Evolutionary conservation across 2,888 invertebrate genomes (phyloP), one percentile per base, ranked within the genome.

Genomic region (Rhagophthalmus giganteus): DNA sequence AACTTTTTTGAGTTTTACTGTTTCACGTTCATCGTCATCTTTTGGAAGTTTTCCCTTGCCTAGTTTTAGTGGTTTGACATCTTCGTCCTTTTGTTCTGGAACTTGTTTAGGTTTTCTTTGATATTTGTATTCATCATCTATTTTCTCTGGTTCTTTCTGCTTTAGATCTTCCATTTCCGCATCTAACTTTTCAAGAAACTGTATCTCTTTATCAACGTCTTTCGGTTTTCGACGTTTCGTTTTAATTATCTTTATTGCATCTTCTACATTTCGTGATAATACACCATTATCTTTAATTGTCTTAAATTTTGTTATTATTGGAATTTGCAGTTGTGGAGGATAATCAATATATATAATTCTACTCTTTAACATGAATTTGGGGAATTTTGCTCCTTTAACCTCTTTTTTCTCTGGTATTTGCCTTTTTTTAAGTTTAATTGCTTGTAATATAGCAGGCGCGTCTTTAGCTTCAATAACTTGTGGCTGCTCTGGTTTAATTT

Each of bases 281-380:
- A 74, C 66, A 10, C 79, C 80, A 51, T 67, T 68, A 41, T 73
- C 72, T 55, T 64, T 69, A 11, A 62, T 42, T 24, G 71, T 69
- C 57, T 70, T 60, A 54, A 73, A 55, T 55, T 70, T 54, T 20
- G 70, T 70, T 13, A 76, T 62, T 24, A 66, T 51, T 2, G 71
- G 69, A 31, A 57, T 53, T 49, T 72, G 62, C n/a, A 61, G 39
- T 66, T 73, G 72, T 9, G 74, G 71, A 41, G 76, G 74, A 58
- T 77, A 77, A 40, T 76, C 75, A 1, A 79, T 68, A 60, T 79
- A 79, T 33, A 75, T 79, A 10, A 88, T 85, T 58, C 85, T 79
- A 68, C 88, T 88, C 64, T 86, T 87, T 2, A 89, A 72, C 67
- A 85, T 79, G 31, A 86, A 76, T 69, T 84, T 86, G 1, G 86